These are phyloP conservation scores for Beaufortia kweichowensis DNA, from an alignment of 2,113 vertebrate species.

Conservation along the genomic window DNA sequence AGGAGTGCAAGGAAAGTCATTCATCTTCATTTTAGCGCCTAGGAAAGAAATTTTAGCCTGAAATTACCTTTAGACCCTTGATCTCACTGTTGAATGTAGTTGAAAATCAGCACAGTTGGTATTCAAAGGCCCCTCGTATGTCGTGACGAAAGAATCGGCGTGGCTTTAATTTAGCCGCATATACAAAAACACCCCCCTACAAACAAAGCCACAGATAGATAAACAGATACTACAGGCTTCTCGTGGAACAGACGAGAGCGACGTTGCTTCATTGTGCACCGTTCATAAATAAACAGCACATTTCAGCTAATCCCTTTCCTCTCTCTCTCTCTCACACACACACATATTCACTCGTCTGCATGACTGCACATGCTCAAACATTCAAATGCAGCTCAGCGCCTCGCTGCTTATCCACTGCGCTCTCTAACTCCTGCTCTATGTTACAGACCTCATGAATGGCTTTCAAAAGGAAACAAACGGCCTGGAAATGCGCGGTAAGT, in stretches of 20 bases:
- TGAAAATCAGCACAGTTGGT: not conserved
- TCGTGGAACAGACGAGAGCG: conserved; percentile 12
- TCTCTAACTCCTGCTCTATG: conserved; percentile 12
- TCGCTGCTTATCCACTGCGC: conserved; percentile 22
- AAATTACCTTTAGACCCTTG: conserved; percentile 14
- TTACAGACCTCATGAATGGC: conserved; percentile 29
- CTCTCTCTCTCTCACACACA: too few species aligned
- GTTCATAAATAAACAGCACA: conserved; percentile 41
- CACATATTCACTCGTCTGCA: conserved; percentile 25
- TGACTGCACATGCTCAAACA: conserved; percentile 22
- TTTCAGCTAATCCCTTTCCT: conserved; percentile 7
- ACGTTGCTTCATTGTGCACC: not conserved
- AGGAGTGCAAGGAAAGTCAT: conserved; percentile 46
- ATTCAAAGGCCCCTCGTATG: not conserved
- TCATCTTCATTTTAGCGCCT: conserved; percentile 49
- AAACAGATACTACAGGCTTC: not conserved
- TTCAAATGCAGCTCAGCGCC: conserved; percentile 23
- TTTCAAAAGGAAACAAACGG: conserved; percentile 44
- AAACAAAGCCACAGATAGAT: not conserved
- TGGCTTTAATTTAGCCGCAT: not conserved
- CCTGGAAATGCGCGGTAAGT: conserved; percentile 36
- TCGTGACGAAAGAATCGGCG: not conserved
- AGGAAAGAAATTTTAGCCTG: conserved; percentile 2
- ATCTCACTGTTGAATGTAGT: not conserved
- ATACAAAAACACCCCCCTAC: not conserved